Conservation (phyloP, 2,797 vertebrate species). For the Iguana delicatissima region DNA sequence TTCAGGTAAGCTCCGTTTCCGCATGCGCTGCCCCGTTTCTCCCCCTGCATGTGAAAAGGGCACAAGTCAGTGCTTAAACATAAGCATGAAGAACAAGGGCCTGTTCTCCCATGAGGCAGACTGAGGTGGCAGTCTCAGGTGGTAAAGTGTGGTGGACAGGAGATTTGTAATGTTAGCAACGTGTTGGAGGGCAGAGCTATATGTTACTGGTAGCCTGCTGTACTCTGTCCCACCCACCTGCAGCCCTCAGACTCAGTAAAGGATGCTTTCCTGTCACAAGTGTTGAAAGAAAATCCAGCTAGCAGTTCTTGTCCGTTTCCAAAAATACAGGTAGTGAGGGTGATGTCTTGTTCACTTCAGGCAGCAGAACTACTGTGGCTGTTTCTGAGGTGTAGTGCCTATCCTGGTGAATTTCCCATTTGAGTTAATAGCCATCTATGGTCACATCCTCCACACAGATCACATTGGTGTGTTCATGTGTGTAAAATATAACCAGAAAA, state of each 20-base stretch:
- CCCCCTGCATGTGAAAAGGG: too few species aligned
- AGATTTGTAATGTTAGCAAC: too few species aligned
- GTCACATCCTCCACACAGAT: not conserved
- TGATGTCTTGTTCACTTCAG: not conserved
- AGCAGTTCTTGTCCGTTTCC: not conserved
- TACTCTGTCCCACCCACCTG: not conserved
- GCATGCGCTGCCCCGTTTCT: too few species aligned
- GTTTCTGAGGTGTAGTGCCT: not conserved
- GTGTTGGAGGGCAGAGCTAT: too few species aligned
- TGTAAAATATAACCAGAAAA: not conserved
- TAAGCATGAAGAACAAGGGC: not conserved
- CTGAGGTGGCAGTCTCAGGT: not conserved
- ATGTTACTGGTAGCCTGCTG: not conserved
- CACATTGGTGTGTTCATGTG: not conserved
- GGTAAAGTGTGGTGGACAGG: not conserved
- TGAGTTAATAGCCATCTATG: not conserved
- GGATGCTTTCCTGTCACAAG: not conserved
- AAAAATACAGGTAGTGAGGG: not conserved
- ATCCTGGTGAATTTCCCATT: not conserved
- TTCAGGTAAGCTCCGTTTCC: too few species aligned
- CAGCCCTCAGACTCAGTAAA: not conserved
- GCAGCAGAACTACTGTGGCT: not conserved
- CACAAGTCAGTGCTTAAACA: not conserved
- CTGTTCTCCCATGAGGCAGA: not conserved
- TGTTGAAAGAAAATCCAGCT: not conserved